Evolutionary conservation across 1,140 invertebrate species (phyloP), one percentile per base, ranked within the genome.

Genomic region (Drosophila parvula): DNA sequence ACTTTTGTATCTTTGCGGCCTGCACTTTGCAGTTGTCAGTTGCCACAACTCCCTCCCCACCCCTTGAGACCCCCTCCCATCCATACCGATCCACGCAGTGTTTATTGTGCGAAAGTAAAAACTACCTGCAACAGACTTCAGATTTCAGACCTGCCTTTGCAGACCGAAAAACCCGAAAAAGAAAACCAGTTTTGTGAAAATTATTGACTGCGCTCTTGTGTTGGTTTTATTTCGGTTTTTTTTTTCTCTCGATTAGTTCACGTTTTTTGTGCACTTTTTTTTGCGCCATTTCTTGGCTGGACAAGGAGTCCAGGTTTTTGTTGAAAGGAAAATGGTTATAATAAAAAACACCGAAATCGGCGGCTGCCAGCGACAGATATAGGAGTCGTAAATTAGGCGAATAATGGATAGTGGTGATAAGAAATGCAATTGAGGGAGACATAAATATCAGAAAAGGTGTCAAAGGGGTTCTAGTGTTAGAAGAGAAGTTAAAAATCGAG

Each of bases 121-220:
- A 89, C 84, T 89, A 89, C 84, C 84, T 90, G 84, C 84, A 90
- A 73, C 65, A 68, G 45, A 67, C 57, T 63, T 73, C 53, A 68
- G 45, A 67, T 51, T 63, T 73, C 53, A 63, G 76, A 82, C 64
- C 64, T 58, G 51, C 59, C 55, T 55, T n/a, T 27, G 34, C 44
- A 61, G 51, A 70, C 41, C 43, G 34, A 70, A 71, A 71, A 71
- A 71, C 64, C 64, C 50, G 51, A 70, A 69, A 71, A 71, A 48
- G 53, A 64, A 88, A 89, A 89, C 85, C 84, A 85, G 84, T 89
- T 88, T 90, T 85, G 81, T 90, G 78, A 84, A 89, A 88, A 90
- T 84, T 74, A 89, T 84, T 81, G 78, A 63, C 73, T 76, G 53
- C 34, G 51, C 67, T 55, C 69, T 77, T 79, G 80, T 68, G 53